phyloP scores from a whole-genome alignment of 30 jellyfish, hydroid and myxozoan species.

The Aurelia aurita complex sp. Pacific region DNA sequence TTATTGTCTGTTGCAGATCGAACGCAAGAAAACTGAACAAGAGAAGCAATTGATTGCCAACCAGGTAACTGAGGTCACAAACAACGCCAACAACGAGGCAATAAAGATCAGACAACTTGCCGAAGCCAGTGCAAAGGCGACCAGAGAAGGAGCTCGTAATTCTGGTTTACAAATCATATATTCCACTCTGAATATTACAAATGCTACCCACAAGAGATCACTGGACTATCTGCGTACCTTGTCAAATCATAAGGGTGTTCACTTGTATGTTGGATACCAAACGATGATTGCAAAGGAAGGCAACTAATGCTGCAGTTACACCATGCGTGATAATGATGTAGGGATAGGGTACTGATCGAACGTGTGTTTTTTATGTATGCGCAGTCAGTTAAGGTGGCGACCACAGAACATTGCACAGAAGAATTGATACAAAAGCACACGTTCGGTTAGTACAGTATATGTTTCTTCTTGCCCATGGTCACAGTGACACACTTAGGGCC shows the following conservation, averaged over 20 bases:
- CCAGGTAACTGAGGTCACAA: slow-evolving; percentile 41
- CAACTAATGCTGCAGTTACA: background rate
- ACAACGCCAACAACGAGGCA: slow-evolving; percentile 46
- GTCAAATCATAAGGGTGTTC: slow-evolving; percentile 27
- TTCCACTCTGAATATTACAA: slow-evolving; percentile 40
- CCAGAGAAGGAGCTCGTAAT: slow-evolving; percentile 52
- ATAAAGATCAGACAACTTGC: slow-evolving; percentile 47
- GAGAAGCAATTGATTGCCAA: slow-evolving; percentile 18
- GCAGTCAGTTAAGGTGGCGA: no score
- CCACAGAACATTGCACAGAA: no score
- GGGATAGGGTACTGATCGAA: no score
- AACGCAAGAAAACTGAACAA: slow-evolving; percentile 65
- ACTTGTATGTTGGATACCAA: slow-evolving; percentile 52
- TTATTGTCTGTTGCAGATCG: slow-evolving; percentile 13
- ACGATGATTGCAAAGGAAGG: slow-evolving; percentile 63
- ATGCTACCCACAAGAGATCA: slow-evolving; percentile 46
- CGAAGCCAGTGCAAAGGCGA: slow-evolving; percentile 55
- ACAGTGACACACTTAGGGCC: no score
- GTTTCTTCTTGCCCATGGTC: no score
- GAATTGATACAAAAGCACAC: no score
- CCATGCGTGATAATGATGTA: no score
- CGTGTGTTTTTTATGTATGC: no score
- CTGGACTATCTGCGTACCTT: slow-evolving; percentile 59
- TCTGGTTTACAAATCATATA: slow-evolving; percentile 65
- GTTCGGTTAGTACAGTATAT: no score